Base-by-base conservation (phyloP, 2,888 invertebrate species). In the Melipona beecheii region DNA sequence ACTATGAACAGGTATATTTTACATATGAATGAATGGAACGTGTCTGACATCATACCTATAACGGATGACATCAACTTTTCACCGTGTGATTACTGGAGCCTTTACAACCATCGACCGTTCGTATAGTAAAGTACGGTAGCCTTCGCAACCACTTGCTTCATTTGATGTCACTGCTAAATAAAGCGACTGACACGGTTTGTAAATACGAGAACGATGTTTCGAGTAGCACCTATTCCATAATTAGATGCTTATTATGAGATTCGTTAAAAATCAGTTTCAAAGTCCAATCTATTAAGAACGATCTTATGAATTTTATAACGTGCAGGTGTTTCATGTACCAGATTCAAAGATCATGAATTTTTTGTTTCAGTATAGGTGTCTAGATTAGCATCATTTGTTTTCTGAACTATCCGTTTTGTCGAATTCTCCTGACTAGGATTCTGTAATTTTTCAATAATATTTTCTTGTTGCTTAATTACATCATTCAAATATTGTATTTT, bases 381-480 rank as follows among this genome's bases (percentile, higher is more conserved):
- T 13, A 11, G 52, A n/a, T 52, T 62, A 21, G 56, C 75, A 17
- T 71, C 54, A 15, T 43, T n/a, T 0, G 49, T 27, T 19, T 50
- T 17, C 19, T 24, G 68, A 50, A 49, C 36, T 31, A 17, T 0
- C 6, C 19, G n/a, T 43, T 13, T 54, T 1, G 21, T 17, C 24
- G 56, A 50, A n/a, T 56, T 75, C 58, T 77, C 74, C 90, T 91
- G 24, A 13, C 17, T 54, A 9, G 27, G 21, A 5, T 91, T 91
- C 69, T 93, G 94, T 86, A 94, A 92, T 86, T 90, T 94, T 84
- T 90, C 92, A 75, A 95, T 95, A 54, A 93, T 92, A 54, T 93
- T 94, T 82, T 95, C 95, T 83, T 95, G 95, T 78, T 95, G 94
- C 73, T 92, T 94, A 17, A 96, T 93, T 58, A 95, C 92, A 83